These are phyloP conservation scores for Phyto melanocephala DNA, from an alignment of 2,888 invertebrate species.

Conservation along the genomic window DNA sequence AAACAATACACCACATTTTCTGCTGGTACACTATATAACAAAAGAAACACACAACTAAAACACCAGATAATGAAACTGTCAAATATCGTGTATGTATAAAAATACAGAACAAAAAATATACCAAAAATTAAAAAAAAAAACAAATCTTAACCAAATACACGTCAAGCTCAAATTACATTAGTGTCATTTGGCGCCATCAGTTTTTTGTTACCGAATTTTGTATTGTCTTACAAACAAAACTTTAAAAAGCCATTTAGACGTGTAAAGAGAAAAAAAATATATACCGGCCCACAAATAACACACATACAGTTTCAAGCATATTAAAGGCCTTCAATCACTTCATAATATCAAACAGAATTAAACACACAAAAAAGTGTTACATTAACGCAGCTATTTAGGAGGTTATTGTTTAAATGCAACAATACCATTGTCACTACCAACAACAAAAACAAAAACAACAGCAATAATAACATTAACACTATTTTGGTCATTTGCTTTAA, in stretches of 20 bases:
- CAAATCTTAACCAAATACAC: constrained; percentile 41
- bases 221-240: neutral
- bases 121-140: constrained; percentile 8
- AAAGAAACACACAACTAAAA: constrained; percentile 14
- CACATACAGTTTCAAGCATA: neutral
- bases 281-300: constrained; percentile 4
- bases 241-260: constrained; percentile 49
- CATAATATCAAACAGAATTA: constrained; percentile 16
- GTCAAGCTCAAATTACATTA: constrained; percentile 67
- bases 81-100: neutral
- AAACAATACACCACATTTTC: constrained; percentile 44
- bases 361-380: constrained; percentile 41
- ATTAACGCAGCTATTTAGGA: constrained; percentile 42
- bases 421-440: constrained; percentile 6
- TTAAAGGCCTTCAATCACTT: constrained; percentile 57
- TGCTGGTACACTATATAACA: neutral
- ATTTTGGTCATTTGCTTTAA: neutral
- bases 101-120: neutral
- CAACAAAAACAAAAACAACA: neutral
- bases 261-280: neutral
- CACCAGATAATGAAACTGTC: constrained; percentile 35
- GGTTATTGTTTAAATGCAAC: constrained; percentile 24
- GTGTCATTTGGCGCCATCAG: constrained; percentile 68
- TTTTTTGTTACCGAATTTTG: neutral
- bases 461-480: neutral